Evolutionary conservation across 2,888 invertebrate genomes (phyloP).

Genomic region (Nomada flava): DNA sequence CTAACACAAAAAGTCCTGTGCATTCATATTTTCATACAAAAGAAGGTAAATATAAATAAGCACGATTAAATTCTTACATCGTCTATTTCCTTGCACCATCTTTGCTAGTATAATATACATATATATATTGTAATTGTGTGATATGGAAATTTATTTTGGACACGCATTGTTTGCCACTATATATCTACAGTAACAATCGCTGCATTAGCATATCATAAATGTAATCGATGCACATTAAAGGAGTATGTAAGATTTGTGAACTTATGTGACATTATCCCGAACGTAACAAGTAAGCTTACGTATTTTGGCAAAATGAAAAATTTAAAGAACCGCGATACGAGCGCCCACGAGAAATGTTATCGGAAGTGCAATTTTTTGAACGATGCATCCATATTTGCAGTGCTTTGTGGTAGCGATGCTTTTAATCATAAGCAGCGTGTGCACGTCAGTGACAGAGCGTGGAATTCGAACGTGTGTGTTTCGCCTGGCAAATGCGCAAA

Average conservation of each 20-base stretch:
- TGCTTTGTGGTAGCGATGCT: conserved; percentile 39
- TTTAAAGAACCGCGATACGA: background rate
- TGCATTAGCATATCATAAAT: background rate
- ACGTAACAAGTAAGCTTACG: background rate
- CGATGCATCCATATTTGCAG: conserved; percentile 44
- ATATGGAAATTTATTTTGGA: background rate
- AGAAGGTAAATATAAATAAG: conserved; percentile 16
- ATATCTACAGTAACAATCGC: background rate
- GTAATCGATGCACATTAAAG: background rate
- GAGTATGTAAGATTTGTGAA: background rate
- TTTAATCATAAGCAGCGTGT: conserved; percentile 54
- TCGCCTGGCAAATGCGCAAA: conserved; percentile 70
- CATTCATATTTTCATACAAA: background rate
- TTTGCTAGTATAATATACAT: background rate
- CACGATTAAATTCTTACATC: background rate
- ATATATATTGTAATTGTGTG: background rate
- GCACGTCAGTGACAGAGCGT: conserved; percentile 54
- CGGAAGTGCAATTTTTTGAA: conserved; percentile 18
- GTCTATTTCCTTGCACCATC: background rate
- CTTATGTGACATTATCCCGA: background rate
- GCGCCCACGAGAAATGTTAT: conserved; percentile 6
- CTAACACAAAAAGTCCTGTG: background rate
- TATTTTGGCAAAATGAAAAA: background rate
- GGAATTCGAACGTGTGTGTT: conserved; percentile 63
- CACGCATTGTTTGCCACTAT: background rate